Evolutionary conservation across 2,888 invertebrate species (phyloP).

Genomic region (Hirtodrosophila trivittata): DNA sequence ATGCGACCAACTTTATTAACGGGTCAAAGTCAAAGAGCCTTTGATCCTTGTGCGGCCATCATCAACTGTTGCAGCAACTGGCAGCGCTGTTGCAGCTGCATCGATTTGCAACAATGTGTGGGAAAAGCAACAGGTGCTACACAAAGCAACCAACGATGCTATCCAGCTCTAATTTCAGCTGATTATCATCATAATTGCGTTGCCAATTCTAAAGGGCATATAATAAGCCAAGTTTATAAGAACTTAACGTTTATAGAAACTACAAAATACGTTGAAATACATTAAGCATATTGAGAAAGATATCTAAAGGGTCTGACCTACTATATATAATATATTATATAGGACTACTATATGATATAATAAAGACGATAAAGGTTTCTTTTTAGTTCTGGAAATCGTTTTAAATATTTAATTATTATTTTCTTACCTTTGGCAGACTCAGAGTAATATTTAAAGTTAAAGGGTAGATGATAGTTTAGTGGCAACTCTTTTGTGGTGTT

Average conservation of each 20-base stretch:
- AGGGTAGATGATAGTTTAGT: no score
- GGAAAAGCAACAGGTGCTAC: constrained; percentile 81
- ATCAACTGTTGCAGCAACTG: constrained; percentile 31
- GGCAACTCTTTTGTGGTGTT: not conserved
- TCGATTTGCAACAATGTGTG: constrained; percentile 45
- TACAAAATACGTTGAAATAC: no score
- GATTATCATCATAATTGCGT: constrained; percentile 60
- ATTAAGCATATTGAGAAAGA: no score
- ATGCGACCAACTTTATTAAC: constrained; percentile 77
- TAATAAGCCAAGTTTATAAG: constrained; percentile 20
- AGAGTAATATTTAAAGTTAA: no score
- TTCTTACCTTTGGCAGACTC: no score
- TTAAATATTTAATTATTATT: no score
- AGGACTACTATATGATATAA: no score
- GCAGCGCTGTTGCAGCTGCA: constrained; percentile 10
- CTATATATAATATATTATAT: no score
- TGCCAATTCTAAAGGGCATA: constrained; percentile 15
- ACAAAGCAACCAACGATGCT: constrained; percentile 19
- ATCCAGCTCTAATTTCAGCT: constrained; percentile 58
- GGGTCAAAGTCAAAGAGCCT: constrained; percentile 59
- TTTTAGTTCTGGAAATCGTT: no score
- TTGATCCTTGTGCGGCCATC: constrained; percentile 57
- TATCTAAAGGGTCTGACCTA: no score
- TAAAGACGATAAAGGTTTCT: no score
- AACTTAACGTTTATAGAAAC: no score